Evolutionary conservation across 2,888 invertebrate species (phyloP), one percentile per base, ranked within the genome.

Genomic region (Xanthorhoe spadicearia): DNA sequence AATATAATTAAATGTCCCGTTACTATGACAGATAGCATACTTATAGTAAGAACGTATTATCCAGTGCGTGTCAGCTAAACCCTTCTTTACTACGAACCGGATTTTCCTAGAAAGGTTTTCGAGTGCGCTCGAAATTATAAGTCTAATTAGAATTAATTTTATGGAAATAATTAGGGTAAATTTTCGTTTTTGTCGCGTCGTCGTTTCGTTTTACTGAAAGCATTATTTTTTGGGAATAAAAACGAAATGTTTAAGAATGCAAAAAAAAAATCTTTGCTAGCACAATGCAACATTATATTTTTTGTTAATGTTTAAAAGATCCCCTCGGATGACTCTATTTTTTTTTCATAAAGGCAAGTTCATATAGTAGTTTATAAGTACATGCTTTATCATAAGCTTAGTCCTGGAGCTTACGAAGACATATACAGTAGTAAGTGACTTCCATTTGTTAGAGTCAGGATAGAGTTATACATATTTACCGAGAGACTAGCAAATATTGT

Each of bases 1-100:
- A 64, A 66, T 70, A 64, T 67, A 64, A 62, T 66, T 55, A 60
- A 69, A 66, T 66, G 66, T 56, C 61, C 51, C 58, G 63, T 68
- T 70, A 64, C 61, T 64, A 59, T 63, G 66, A 59, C 56, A 61
- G 38, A 62, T 61, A 46, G 48, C 32, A 64, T 59, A 61, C 66
- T 58, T 66, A 53, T 54, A 35, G 49, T 43, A 17, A 18, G 28
- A 48, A 53, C 48, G 52, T 57, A 52, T 57, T 58, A 58, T 53
- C 63, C 58, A 18, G 28, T 63, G 63, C 57, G 56, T 56, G 56
- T 46, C 43, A 50, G n/a, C n/a, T 38, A n/a, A 50, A 49, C 49
- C n/a, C 19, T 8, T 13, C 15, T 17, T 48, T 18, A 57, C 56
- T 5, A 17, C 35, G 48, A 15, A 49, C 2, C 50, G 19, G 35